A percentile compares a stretch with the other conserved stretches of the same genome.
Conservation (phyloP, 2,113 vertebrate species). For the Paramisgurnus dabryanus region DNA sequence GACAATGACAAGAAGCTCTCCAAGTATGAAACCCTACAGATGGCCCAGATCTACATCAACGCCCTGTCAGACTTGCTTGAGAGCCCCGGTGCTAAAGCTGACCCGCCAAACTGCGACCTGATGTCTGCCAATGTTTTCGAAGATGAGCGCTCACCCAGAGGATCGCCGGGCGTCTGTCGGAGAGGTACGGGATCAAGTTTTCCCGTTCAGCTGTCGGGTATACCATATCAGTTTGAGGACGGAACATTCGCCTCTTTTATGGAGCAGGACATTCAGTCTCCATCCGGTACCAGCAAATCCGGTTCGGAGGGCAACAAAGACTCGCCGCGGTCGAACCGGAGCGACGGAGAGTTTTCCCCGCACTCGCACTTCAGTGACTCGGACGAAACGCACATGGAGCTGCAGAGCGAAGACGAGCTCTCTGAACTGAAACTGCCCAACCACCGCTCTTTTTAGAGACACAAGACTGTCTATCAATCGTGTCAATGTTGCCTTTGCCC, state of each 20-base stretch:
- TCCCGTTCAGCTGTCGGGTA: constrained; percentile 77
- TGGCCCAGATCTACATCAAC: constrained; percentile 98
- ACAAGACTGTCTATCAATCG: constrained; percentile 44
- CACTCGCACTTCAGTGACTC: constrained; percentile 97
- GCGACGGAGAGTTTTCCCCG: constrained; percentile 95
- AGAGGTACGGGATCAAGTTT: constrained; percentile 64
- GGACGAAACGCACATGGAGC: constrained; percentile 82
- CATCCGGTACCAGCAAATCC: constrained; percentile 69
- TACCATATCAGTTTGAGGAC: constrained; percentile 82
- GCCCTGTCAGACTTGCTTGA: constrained; percentile 90
- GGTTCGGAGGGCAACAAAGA: constrained; percentile 77
- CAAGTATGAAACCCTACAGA: constrained; percentile 97
- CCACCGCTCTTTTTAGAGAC: constrained; percentile 66
- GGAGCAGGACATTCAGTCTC: constrained; percentile 72
- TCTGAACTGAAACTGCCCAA: constrained; percentile 70
- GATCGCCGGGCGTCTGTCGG: constrained; percentile 61
- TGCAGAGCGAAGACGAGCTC: constrained; percentile 79
- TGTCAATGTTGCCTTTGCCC: constrained; percentile 64
- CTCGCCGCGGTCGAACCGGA: constrained; percentile 87
- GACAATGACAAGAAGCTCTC: constrained; percentile 98
- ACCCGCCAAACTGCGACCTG: constrained; percentile 66
- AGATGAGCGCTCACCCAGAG: constrained; percentile 56
- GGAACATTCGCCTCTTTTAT: constrained; percentile 74
- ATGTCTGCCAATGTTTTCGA: constrained; percentile 63
- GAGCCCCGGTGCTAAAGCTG: constrained; percentile 61